A percentile compares a stretch with the other conserved stretches of the same genome.
phyloP scores from a whole-genome alignment of 2,888 invertebrate genomes.

The Euspilapteryx auroguttella region DNA sequence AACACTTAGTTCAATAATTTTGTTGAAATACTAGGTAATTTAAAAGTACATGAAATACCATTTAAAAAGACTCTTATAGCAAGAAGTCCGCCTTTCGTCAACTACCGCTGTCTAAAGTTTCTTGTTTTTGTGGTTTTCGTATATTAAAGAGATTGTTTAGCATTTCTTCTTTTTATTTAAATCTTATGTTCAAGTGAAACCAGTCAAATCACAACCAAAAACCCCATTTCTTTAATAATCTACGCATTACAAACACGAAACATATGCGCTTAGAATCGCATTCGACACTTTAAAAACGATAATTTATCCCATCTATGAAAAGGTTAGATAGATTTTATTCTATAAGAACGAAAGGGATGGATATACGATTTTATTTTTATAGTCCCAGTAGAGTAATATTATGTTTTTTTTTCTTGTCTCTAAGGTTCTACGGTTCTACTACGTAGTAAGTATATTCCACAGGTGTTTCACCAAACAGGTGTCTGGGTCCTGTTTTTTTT shows the following conservation, averaged over 20 bases:
- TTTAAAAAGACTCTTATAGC: too few relatives aligned
- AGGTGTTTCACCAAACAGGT: slow-evolving; percentile 46
- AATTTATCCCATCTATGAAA: background rate
- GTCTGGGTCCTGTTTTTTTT: slow-evolving; percentile 15
- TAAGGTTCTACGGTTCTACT: slow-evolving; percentile 15
- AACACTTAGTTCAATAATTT: too few relatives aligned
- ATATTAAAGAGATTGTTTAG: too few relatives aligned
- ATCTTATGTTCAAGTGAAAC: background rate
- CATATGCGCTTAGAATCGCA: background rate
- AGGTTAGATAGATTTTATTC: background rate
- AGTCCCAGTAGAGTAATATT: background rate
- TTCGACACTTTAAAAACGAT: background rate
- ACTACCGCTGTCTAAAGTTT: too few relatives aligned
- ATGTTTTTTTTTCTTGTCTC: background rate
- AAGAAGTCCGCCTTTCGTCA: too few relatives aligned
- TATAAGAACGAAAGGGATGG: background rate
- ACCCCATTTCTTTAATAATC: too few relatives aligned
- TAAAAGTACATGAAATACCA: too few relatives aligned
- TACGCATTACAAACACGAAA: too few relatives aligned
- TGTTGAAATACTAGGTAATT: too few relatives aligned
- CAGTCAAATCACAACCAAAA: too few relatives aligned
- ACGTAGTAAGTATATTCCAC: slow-evolving; percentile 25
- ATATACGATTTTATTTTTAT: background rate
- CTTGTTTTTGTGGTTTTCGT: too few relatives aligned
- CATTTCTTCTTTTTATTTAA: background rate